Base-by-base conservation (phyloP, 2,113 vertebrate species). In the Lagopus leucura region DNA sequence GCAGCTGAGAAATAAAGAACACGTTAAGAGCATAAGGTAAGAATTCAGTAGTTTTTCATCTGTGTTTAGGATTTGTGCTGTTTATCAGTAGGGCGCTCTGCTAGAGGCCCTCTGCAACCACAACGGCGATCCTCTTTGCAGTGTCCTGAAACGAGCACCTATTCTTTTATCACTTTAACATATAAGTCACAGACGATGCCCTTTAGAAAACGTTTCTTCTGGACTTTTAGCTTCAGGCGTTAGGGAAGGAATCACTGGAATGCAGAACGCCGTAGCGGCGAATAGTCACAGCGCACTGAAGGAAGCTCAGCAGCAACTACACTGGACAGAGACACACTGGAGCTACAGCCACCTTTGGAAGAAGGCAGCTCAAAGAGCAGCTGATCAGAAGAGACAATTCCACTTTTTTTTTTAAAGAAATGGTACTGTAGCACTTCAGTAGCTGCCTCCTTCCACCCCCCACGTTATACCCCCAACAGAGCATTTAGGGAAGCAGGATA, bases 1-100 rank as follows among this genome's bases (percentile, higher is more conserved):
- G 48, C 36, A 79, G 14, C 8, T 48, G 83, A 72, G 34, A 88
- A 74, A 60, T 13, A 58, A 43, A 60, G 14, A 43, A 12, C 24
- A 77, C 11, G 0, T 0, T 28, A 36, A 18, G 38, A 43, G 3
- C 6, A 72, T 69, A 43, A 15, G 6, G 1, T 45, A 47, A 38
- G 25, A 72, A 61, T 47, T 55, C 64, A 66, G 13, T 8, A 66
- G 21, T 8, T 27, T 71, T 92, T 52, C 34, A 32, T 6, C 81
- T 4, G 7, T 17, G 20, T 30, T 66, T 25, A 52, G 13, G 34
- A 45, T 11, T 12, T 57, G 30, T 36, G 78, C 11, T 47, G 6
- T 34, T 47, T 4, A 61, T 19, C 40, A 65, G 38, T 32, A 54
- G 6, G 8, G 24, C 16, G 87, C 40, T 48, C 42, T 63, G 4